Base-by-base conservation (phyloP, 2,888 invertebrate genomes). In the Xylophagus ater region DNA sequence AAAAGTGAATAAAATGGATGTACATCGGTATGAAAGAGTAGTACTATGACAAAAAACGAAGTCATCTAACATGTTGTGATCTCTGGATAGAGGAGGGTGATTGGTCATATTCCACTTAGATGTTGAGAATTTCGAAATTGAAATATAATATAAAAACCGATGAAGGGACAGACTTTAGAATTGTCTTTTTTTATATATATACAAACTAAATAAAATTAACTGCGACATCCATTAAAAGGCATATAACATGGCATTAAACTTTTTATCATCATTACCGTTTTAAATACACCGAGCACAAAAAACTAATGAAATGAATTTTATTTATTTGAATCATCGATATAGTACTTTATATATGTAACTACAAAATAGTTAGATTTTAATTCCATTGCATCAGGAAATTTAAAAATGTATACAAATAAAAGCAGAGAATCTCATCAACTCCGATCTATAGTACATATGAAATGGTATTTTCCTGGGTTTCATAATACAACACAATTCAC, bases 391-490 rank as follows among this genome's bases (percentile, higher is more conserved):
- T 13, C 8, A 10, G 26, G n/a, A 12, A 13, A 26, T 10, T 5
- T 13, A 23, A 8, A 8, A 23, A 23, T 23, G 10, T 9, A 23
- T 26, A 6, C 26, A 26, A n/a, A n/a, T n/a, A 13, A 4, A 18
- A 18, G n/a, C 31, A 14, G 18, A 14, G 28, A 19, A 36, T 26
- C 19, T 13, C 19, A 28, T 28, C 15, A 23, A 34, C 20, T 19
- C 36, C 10, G 8, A 23, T 17, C 21, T 21, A n/a, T 14, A 23
- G 7, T 30, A 9, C 17, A 13, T 4, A n/a, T 4, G 12, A 9
- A n/a, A n/a, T n/a, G n/a, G n/a, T n/a, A n/a, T 37, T 8, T 10
- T 29, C 24, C 40, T 40, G 39, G 36, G 32, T 43, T 40, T 21
- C 25, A 15, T 29, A 32, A 24, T 29, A 10, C 10, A 19, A 33